Evolutionary conservation across 1,140 invertebrate genomes (phyloP).

Genomic region (Sinella curviseta): DNA sequence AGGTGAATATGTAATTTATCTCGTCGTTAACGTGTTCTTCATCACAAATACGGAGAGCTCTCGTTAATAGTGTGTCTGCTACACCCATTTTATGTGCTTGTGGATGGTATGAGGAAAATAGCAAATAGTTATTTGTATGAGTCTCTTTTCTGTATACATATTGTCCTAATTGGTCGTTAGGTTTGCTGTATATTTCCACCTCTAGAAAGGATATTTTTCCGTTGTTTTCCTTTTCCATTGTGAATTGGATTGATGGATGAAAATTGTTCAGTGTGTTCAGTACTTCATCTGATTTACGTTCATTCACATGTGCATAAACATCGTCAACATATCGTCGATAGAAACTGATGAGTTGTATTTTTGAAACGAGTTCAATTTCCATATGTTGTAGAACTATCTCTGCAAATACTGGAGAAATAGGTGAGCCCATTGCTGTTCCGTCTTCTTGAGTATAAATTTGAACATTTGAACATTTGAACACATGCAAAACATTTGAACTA

Average conservation of each 20-base stretch:
- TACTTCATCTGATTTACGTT: background rate
- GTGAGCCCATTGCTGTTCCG: too few species aligned
- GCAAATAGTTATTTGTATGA: background rate
- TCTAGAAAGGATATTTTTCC: background rate
- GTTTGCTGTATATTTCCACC: background rate
- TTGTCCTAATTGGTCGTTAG: background rate
- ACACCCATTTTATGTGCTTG: too few species aligned
- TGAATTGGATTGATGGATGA: background rate
- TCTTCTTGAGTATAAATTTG: too few species aligned
- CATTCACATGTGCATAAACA: too few species aligned
- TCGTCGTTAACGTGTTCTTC: too few species aligned
- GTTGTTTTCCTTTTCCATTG: background rate
- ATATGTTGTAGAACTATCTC: background rate
- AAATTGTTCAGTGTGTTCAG: background rate
- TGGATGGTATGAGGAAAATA: background rate
- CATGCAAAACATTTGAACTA: too few species aligned
- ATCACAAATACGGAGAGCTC: background rate
- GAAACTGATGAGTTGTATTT: background rate
- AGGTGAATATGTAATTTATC: too few species aligned
- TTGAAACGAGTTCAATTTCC: background rate
- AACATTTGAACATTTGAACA: too few species aligned
- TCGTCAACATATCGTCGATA: background rate
- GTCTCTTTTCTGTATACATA: background rate
- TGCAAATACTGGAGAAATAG: background rate
- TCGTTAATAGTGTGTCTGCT: background rate